Evolutionary conservation across 2,797 vertebrate species (phyloP).

Genomic region (Spea hammondii): DNA sequence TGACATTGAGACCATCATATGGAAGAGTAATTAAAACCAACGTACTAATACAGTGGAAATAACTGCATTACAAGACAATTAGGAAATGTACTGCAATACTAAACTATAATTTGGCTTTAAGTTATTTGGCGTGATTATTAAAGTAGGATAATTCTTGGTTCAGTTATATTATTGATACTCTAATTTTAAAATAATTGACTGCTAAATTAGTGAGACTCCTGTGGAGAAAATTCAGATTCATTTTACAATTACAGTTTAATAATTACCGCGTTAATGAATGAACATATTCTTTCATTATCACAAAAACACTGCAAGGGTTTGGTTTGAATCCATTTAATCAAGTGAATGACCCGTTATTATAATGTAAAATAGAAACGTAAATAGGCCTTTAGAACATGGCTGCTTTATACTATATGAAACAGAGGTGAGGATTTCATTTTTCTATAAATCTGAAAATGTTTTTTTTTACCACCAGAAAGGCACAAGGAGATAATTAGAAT

Average conservation of each 20-base stretch:
- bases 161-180: slow-evolving; percentile 13
- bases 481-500: background rate
- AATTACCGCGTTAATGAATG: background rate
- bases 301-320: background rate
- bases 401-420: background rate
- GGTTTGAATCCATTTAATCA: background rate
- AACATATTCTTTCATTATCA: background rate
- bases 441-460: background rate
- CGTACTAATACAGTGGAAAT: background rate
- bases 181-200: slow-evolving; percentile 23
- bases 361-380: background rate
- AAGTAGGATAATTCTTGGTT: background rate
- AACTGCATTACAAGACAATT: background rate
- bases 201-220: slow-evolving; percentile 12
- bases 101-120: background rate
- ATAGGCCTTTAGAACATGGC: background rate
- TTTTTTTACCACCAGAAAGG: background rate
- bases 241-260: slow-evolving; percentile 8
- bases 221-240: slow-evolving; percentile 13
- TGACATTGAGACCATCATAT: too few relatives aligned
- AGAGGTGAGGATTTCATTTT: background rate
- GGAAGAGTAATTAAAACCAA: too few relatives aligned
- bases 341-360: slow-evolving; percentile 10
- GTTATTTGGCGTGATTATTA: background rate
- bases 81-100: background rate